A percentile compares a stretch with the other conserved stretches of the same genome.
These are phyloP conservation scores for Eupithecia insigniata DNA, from an alignment of 2,888 invertebrate species.

Conservation along the genomic window DNA sequence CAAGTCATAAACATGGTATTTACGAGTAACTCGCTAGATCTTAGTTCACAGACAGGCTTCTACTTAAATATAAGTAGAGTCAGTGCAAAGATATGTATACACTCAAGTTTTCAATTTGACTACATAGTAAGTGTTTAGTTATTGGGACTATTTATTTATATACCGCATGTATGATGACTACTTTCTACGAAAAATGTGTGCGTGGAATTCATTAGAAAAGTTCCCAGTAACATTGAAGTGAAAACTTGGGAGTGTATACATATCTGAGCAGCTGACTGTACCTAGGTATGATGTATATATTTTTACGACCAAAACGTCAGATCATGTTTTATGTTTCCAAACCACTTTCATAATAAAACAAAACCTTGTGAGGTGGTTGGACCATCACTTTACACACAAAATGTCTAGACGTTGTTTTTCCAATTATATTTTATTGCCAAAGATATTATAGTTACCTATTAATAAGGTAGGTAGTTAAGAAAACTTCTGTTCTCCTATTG, in stretches of 20 bases:
- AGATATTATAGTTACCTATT: neutral
- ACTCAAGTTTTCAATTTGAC: no score
- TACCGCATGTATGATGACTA: no score
- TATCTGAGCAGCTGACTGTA: no score
- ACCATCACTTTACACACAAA: neutral
- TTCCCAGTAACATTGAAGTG: no score
- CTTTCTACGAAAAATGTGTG: no score
- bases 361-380: neutral
- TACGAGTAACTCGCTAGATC: neutral
- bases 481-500: neutral
- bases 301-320: neutral
- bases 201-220: no score
- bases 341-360: neutral
- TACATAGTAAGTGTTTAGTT: no score
- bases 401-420: neutral
- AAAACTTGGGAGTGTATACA: no score
- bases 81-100: no score
- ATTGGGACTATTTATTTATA: no score
- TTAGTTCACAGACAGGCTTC: neutral
- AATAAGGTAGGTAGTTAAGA: neutral
- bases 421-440: neutral
- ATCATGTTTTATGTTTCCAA: neutral
- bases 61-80: neutral
- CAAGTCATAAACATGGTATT: no score
- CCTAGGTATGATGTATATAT: no score